Base-by-base conservation (phyloP, 2,113 vertebrate genomes). In the Mus pahari region DNA sequence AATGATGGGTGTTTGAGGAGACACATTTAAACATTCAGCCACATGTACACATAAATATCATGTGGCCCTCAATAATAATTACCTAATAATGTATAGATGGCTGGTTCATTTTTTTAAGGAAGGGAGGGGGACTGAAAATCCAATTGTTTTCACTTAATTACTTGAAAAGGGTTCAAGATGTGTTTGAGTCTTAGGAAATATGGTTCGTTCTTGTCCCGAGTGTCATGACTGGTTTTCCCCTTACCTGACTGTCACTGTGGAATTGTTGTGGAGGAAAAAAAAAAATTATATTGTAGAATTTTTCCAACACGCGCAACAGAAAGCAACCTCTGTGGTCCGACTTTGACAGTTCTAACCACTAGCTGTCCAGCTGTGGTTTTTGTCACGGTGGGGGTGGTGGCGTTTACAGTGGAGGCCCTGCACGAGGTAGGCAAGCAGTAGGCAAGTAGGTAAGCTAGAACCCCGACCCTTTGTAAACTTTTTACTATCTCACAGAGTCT, bases 181-280 rank as follows among this genome's bases (percentile, higher is more conserved):
- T 62, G 92, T 97, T 94, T 66, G 19, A 55, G 79, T 91, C 73
- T 92, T 64, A 79, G 64, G 28, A 90, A 73, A 60, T 4, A 10
- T 14, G 14, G 60, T 3, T 53, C 93, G 89, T 53, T 92, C 31
- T 92, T 95, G 77, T 64, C 88, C 83, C 58, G 55, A 87, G 42
- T 66, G 31, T 93, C 75, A 53, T 82, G 45, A 39, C 68, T 55
- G 13, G 39, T 16, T 86, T 48, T 96, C n/a, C 66, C 3, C 48
- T 91, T 66, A 79, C 45, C 24, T 95, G 93, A 31, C 64, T 84
- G 36, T 82, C 64, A 58, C 71, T 13, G 62, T 19, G 45, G 50
- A 90, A 55, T 68, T 48, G 9, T 26, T 62, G 45, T 71, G n/a
- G 36, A 31, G 7, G 11, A n/a, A 42, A 90, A 12, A 19, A 33